phyloP scores from a whole-genome alignment of 2,888 invertebrate species.

The Zygaena filipendulae region DNA sequence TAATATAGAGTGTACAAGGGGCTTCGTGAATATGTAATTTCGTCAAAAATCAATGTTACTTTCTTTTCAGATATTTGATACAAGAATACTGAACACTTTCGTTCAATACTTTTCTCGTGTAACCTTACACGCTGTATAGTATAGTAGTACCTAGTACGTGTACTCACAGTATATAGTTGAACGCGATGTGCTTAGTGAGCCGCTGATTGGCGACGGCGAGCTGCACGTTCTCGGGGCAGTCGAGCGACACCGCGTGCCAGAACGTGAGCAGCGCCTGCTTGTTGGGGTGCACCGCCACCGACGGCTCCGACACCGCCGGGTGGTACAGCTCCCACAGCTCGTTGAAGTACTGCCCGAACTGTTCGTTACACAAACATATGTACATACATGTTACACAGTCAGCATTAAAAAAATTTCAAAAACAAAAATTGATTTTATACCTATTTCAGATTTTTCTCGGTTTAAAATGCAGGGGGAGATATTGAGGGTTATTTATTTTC shows the following conservation, averaged over 20 bases:
- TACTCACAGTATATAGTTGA: constrained; percentile 96
- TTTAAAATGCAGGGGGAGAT: too few species aligned
- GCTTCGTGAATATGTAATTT: too few species aligned
- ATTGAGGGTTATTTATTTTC: too few species aligned
- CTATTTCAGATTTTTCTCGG: too few species aligned
- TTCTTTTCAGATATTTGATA: too few species aligned
- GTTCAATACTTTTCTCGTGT: too few species aligned
- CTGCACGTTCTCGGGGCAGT: constrained; percentile 93
- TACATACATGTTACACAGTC: not conserved
- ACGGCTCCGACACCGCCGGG: constrained; percentile 93
- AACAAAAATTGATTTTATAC: too few species aligned
- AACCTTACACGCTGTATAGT: too few species aligned
- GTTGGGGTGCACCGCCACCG: constrained; percentile 94
- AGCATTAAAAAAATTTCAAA: not conserved
- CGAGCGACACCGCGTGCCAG: constrained; percentile 93
- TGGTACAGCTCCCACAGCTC: constrained; percentile 96
- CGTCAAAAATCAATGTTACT: too few species aligned
- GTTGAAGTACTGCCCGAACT: constrained; percentile 93
- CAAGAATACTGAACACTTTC: too few species aligned
- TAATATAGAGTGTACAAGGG: too few species aligned
- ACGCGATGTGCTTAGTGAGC: constrained; percentile 94
- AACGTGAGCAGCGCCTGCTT: constrained; percentile 92
- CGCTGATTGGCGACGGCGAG: constrained; percentile 87
- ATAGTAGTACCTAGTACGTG: too few species aligned
- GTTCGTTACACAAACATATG: constrained; percentile 23